phyloP scores from a whole-genome alignment of 2,113 vertebrate genomes.

The Cettia cetti region DNA sequence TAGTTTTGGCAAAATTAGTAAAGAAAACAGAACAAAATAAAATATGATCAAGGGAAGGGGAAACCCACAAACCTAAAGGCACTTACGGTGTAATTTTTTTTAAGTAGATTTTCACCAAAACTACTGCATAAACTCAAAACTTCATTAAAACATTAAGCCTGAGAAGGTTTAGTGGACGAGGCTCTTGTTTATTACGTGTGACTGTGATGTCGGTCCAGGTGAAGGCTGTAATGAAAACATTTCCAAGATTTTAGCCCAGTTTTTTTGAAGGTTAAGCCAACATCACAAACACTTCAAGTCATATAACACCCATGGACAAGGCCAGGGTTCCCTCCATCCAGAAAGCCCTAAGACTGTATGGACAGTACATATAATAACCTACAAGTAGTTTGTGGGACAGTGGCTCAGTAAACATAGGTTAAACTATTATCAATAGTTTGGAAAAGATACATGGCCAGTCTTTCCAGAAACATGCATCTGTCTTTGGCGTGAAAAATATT shows the following conservation, averaged over 20 bases:
- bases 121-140: slow-evolving; percentile 2
- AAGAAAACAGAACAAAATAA: slow-evolving; percentile 68
- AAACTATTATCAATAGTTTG: background rate
- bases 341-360: background rate
- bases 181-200: slow-evolving; percentile 41
- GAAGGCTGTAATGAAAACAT: slow-evolving; percentile 33
- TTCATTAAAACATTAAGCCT: slow-evolving; percentile 32
- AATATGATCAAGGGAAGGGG: slow-evolving; percentile 10
- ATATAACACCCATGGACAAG: background rate
- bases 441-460: background rate
- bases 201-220: slow-evolving; percentile 38
- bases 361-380: background rate
- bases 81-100: background rate
- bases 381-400: background rate
- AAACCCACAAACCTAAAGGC: slow-evolving; percentile 50
- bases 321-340: background rate
- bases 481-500: background rate
- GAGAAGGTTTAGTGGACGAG: background rate
- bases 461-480: background rate
- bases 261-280: slow-evolving; percentile 28
- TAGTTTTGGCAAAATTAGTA: slow-evolving; percentile 72
- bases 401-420: background rate
- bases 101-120: slow-evolving; percentile 7
- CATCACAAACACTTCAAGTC: background rate
- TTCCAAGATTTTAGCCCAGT: background rate